These are phyloP conservation scores for Stramonita haemastoma DNA, from an alignment of 2,888 invertebrate genomes.

Conservation along the genomic window DNA sequence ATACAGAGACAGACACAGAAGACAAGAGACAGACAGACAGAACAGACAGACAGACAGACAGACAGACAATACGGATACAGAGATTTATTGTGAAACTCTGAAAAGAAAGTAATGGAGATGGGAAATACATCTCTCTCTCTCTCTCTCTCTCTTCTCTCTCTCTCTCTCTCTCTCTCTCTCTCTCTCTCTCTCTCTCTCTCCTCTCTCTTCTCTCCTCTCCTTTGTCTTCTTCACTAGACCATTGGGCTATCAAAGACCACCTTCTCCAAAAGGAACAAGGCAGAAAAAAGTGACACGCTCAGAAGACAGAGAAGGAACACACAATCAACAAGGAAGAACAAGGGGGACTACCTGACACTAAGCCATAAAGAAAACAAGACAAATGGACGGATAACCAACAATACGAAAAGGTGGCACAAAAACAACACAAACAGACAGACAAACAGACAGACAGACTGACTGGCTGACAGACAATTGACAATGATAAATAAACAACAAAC, in stretches of 20 bases:
- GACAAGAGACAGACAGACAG: too few relatives aligned
- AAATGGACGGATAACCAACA: neutral
- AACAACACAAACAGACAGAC: neutral
- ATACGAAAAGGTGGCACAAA: too few relatives aligned
- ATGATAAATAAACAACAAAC: neutral
- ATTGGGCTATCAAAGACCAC: too few relatives aligned
- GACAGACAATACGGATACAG: neutral
- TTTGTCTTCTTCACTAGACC: neutral
- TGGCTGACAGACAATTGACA: neutral
- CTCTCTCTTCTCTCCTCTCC: neutral
- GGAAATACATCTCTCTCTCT: neutral
- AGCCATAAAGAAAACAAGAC: neutral
- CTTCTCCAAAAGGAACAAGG: neutral
- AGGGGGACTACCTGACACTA: neutral
- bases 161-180: neutral
- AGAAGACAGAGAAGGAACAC: neutral
- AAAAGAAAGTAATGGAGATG: neutral
- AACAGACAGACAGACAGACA: too few relatives aligned
- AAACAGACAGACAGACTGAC: neutral
- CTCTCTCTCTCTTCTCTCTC: neutral
- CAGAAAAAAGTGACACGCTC: neutral
- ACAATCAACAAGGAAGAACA: neutral
- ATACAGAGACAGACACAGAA: too few relatives aligned
- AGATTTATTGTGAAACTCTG: neutral
- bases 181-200: too few relatives aligned